These are phyloP conservation scores for Xanthorhoe spadicearia DNA, from an alignment of 2,888 invertebrate genomes.

Conservation along the genomic window DNA sequence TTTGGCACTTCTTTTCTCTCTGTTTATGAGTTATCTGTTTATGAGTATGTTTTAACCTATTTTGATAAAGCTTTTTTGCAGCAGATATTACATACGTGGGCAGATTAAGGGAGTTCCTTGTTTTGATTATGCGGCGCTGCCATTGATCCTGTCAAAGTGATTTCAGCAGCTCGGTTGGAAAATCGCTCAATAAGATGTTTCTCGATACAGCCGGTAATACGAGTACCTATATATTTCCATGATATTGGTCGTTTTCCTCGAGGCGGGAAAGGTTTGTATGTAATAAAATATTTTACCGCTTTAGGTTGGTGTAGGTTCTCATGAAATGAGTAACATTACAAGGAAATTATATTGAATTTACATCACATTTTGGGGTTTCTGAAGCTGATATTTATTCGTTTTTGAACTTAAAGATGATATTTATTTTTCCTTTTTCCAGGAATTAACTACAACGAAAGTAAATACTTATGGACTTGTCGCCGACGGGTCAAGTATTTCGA, in stretches of 20 bases:
- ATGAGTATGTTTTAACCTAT: neutral
- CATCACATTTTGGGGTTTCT: constrained; percentile 14
- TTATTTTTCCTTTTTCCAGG: neutral
- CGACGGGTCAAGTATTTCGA: too few species aligned
- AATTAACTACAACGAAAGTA: neutral
- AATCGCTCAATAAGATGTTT: constrained; percentile 36
- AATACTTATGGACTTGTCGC: too few species aligned
- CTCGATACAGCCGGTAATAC: constrained; percentile 32
- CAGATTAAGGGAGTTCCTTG: neutral
- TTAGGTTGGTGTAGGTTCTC: constrained; percentile 30
- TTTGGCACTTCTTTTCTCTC: neutral
- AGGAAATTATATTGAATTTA: constrained; percentile 26
- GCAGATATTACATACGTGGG: neutral
- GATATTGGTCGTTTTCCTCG: constrained; percentile 35
- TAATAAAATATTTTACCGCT: constrained; percentile 37
- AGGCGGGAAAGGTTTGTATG: constrained; percentile 31
- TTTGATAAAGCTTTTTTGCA: neutral
- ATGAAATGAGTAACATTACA: constrained; percentile 31
- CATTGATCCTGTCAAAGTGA: constrained; percentile 26
- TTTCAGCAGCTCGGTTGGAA: constrained; percentile 29
- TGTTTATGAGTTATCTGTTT: neutral
- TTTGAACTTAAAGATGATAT: too few species aligned
- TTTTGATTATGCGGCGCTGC: constrained; percentile 15
- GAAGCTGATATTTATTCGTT: too few species aligned
- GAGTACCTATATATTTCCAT: constrained; percentile 32